Evolutionary conservation across 1,140 invertebrate species (phyloP), one percentile per base, ranked within the genome.

Genomic region (Galendromus occidentalis): DNA sequence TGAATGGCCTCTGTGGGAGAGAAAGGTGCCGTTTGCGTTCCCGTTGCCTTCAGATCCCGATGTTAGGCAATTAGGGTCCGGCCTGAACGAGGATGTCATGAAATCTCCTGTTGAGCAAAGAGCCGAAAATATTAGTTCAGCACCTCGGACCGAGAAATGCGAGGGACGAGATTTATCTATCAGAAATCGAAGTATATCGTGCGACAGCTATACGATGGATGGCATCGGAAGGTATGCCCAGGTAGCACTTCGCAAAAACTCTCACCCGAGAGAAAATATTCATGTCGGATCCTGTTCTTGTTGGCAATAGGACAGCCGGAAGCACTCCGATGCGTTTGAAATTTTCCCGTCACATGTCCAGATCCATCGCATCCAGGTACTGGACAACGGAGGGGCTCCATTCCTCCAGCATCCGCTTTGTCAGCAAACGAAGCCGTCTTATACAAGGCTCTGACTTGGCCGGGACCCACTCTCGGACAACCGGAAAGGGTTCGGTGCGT

Each of bases 401-500:
- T 41, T 65, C 64, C 64, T 18, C 42, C 64, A 33, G 51, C 51
- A 59, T 59, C 51, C 51, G 51, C 22, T 59, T 59, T 59, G 51
- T 59, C 51, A 59, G 51, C 51, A 59, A 59, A 59, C 51, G 51
- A 59, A 29, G 51, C 25, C 25, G 51, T 33, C 33, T 33, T 59
- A 33, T 59, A 59, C 22, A 59, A 59, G 51, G 25, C 33, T 33
- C 51, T 59, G 51, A 33, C 51, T 17, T 59, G 51, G 51, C 51
- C 51, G 25, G 51, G 51, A 14, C 51, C 91, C 69, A 88, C 88
- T 69, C 86, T 78, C 64, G 86, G 86, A 79, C 87, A 88, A 7
- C 86, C 86, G 7, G 86, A 88, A 42, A 89, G 77, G 75, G 85
- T 89, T 71, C 86, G 80, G 75, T 89, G 87, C 44, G 86, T 87